These are phyloP conservation scores for Rhynchophorus ferrugineus DNA, from an alignment of 1,140 invertebrate genomes.

Conservation along the genomic window DNA sequence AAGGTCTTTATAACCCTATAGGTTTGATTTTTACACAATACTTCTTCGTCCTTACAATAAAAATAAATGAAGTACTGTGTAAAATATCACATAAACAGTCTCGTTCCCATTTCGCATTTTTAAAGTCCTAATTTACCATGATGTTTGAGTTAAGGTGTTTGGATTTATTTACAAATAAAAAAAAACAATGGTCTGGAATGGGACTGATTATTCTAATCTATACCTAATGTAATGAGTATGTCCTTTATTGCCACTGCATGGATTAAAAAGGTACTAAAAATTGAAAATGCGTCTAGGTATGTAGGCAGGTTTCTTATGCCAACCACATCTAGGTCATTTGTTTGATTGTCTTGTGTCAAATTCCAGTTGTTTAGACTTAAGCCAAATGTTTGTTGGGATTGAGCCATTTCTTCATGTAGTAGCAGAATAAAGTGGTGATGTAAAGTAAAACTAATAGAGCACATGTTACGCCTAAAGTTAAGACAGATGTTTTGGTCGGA, in stretches of 20 bases:
- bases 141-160: too few relatives aligned
- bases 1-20: neutral
- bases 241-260: neutral
- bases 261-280: constrained; percentile 8
- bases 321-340: too few relatives aligned
- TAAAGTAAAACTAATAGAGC: constrained; percentile 84
- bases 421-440: constrained; percentile 79
- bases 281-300: neutral
- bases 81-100: neutral
- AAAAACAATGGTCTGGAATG: too few relatives aligned
- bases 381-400: constrained; percentile 63
- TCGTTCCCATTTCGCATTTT: too few relatives aligned
- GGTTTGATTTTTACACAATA: neutral
- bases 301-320: neutral
- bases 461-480: constrained; percentile 81
- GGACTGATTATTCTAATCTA: too few relatives aligned
- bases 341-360: too few relatives aligned
- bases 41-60: neutral
- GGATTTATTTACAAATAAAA: too few relatives aligned
- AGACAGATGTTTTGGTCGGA: constrained; percentile 81
- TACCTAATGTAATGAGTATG: too few relatives aligned
- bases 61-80: neutral
- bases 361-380: constrained; percentile 5
- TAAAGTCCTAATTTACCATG: too few relatives aligned
- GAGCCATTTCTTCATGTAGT: constrained; percentile 87